Evolutionary conservation across 2,888 invertebrate species (phyloP), one percentile per base, ranked within the genome.

Genomic region (Megaustenia siamemsis): DNA sequence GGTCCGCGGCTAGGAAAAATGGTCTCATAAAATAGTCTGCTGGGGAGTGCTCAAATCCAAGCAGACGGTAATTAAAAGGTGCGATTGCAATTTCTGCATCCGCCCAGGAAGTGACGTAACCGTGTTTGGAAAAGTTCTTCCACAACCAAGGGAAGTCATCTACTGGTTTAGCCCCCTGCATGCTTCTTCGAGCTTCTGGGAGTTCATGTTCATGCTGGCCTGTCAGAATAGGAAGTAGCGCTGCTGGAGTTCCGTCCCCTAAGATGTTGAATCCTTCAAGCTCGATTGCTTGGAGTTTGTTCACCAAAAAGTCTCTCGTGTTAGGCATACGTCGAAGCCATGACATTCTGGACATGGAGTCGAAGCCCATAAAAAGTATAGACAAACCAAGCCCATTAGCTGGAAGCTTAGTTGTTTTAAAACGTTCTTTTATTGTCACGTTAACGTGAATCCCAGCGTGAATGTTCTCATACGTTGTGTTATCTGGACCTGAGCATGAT

Each of bases 11-110:
- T 24, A 97, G 84, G 83, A 91, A 92, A 93, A 96, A 98, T 0
- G 97, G 96, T 45, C 98, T 94, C 94, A 98, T 96, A 92, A 98
- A 98, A 93, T 98, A 98, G 94, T 98, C 97, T 0, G 98, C 97
- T 0, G 98, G 98, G 89, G 96, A 96, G 4, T 95, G 94, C 53
- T 95, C 94, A 93, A 98, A 98, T 0, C 98, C 98, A 88, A 97
- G 97, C 92, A 98, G 95, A 15, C 98, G 95, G 94, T 97, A 97
- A 1, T 97, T 97, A 93, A 98, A 99, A 0, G 97, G 97, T 0
- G 98, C 98, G 43, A 96, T 95, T 90, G 95, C 94, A 0, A 97
- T 97, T 89, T 96, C 95, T 92, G 99, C 98, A 93, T 99, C 98
- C 90, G 96, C 96, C 93, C 96, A 98, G 0, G 96, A 97, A 1